Evolutionary conservation across 2,797 vertebrate species (phyloP).

Genomic region (Muraenolepis orangiensis): DNA sequence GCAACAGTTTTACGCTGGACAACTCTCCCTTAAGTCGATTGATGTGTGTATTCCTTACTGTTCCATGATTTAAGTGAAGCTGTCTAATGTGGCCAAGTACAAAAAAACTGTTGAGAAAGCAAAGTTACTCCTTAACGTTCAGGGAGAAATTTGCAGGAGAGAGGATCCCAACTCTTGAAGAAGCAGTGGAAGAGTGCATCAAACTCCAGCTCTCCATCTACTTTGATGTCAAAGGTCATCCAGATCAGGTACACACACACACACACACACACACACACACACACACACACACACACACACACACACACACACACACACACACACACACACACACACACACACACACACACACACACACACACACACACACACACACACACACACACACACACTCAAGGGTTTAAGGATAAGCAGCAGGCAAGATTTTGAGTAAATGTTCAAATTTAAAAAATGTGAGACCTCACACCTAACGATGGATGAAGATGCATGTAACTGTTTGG

Average conservation of each 20-base stretch:
- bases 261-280: neutral
- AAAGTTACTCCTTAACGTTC: conserved; percentile 3
- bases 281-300: conserved; percentile 26
- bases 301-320: conserved; percentile 14
- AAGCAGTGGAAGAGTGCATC: conserved; percentile 87
- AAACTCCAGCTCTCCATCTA: conserved; percentile 83
- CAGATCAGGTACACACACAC: neutral
- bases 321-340: conserved; percentile 16
- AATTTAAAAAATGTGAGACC: too few species aligned
- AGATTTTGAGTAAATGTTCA: too few species aligned
- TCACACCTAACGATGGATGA: too few species aligned
- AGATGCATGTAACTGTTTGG: too few species aligned
- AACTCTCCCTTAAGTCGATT: too few species aligned
- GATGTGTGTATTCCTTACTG: too few species aligned
- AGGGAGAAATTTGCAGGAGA: conserved; percentile 82
- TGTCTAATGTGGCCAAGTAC: too few species aligned
- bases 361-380: neutral
- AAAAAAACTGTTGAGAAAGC: neutral
- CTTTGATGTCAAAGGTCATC: conserved; percentile 91
- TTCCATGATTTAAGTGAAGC: too few species aligned
- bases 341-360: conserved; percentile 26
- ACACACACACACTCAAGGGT: conserved; percentile 10
- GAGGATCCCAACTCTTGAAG: conserved; percentile 88
- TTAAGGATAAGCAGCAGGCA: too few species aligned
- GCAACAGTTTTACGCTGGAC: too few species aligned